Evolutionary conservation across 2,113 vertebrate species (phyloP).

Genomic region (Cyprichromis sp.): DNA sequence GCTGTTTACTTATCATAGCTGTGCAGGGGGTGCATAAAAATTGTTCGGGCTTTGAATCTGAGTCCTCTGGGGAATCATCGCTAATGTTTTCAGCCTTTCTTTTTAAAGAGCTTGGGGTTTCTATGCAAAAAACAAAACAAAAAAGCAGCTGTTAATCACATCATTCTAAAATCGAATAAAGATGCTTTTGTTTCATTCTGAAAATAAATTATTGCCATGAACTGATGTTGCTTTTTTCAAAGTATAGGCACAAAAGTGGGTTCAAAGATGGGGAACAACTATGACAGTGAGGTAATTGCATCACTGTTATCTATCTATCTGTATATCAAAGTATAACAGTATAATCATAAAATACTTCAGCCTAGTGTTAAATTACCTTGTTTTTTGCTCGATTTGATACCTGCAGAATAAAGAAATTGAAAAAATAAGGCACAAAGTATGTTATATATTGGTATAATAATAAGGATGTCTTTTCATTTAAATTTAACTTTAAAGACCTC

Average conservation of each 20-base stretch:
- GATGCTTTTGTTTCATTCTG: neutral
- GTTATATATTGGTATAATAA: neutral
- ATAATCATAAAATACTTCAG: neutral
- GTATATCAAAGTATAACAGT: neutral
- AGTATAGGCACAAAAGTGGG: rapidly evolving
- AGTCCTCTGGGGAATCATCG: rapidly evolving
- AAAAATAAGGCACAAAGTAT: neutral
- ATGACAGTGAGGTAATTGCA: rapidly evolving
- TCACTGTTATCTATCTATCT: neutral
- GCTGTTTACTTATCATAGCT: neutral
- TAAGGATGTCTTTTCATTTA: rapidly evolving
- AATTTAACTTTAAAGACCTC: neutral
- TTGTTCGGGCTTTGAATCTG: neutral
- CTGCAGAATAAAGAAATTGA: neutral
- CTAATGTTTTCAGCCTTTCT: neutral
- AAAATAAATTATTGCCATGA: rapidly evolving
- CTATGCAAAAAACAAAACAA: neutral
- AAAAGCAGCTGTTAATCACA: neutral
- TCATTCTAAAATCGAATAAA: neutral
- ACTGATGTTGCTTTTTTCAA: rapidly evolving
- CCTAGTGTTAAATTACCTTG: neutral
- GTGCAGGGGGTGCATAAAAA: neutral
- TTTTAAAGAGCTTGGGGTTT: neutral
- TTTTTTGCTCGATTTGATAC: neutral
- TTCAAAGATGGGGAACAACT: rapidly evolving